phyloP scores from a whole-genome alignment of 2,797 vertebrate genomes.

The Anolis apletophallus region DNA sequence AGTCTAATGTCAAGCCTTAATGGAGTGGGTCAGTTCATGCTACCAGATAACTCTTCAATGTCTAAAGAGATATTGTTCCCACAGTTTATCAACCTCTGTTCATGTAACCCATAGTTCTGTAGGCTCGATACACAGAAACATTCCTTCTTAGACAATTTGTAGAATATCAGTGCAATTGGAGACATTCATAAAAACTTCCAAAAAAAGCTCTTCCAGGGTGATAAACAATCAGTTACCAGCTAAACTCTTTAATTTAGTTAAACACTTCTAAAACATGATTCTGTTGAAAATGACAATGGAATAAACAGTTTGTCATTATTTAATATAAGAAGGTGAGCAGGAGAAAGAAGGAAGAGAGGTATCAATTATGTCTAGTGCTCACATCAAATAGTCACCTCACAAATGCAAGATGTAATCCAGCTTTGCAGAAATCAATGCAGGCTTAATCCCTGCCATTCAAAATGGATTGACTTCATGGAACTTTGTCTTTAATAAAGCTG shows the following conservation, averaged over 20 bases:
- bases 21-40: not conserved
- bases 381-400: not conserved
- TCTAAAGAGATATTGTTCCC: not conserved
- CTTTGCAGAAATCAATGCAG: not conserved
- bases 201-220: not conserved
- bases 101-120: not conserved
- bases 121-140: not conserved
- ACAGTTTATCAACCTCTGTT: not conserved
- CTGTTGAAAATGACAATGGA: not conserved
- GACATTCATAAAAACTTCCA: not conserved
- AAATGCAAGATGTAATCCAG: not conserved
- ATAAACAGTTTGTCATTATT: not conserved
- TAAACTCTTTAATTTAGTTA: not conserved
- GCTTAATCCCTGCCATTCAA: not conserved
- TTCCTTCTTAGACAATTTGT: not conserved
- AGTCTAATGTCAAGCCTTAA: not conserved
- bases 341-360: not conserved
- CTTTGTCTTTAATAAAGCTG: not conserved
- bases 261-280: not conserved
- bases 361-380: not conserved
- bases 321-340: not conserved
- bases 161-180: not conserved
- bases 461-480: slow-evolving; percentile 14
- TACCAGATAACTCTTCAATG: not conserved
- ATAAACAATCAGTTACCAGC: not conserved